Evolutionary conservation across 2,888 invertebrate species (phyloP).

Genomic region (Patella pellucida): DNA sequence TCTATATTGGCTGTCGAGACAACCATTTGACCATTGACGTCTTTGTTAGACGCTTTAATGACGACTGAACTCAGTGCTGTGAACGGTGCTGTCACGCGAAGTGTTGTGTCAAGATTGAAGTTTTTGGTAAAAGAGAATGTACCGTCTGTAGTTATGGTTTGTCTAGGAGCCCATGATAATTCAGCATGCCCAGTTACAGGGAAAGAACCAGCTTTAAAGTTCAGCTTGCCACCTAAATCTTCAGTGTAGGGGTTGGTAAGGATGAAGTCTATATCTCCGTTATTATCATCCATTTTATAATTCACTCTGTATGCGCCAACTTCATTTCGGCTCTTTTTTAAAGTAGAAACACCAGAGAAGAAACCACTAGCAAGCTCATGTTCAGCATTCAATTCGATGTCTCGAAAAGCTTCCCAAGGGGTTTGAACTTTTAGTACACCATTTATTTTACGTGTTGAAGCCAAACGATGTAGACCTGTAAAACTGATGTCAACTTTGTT

Average conservation of each 20-base stretch:
- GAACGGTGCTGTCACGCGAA: conserved; percentile 36
- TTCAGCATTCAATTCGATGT: conserved; percentile 38
- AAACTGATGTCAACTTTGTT: conserved; percentile 32
- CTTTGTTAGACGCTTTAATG: conserved; percentile 28
- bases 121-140: conserved; percentile 28
- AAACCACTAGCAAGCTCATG: conserved; percentile 45
- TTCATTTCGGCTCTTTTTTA: conserved; percentile 32
- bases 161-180: conserved; percentile 32
- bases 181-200: conserved; percentile 40
- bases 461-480: conserved; percentile 39
- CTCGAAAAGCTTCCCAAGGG: conserved; percentile 34
- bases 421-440: conserved; percentile 41
- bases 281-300: conserved; percentile 31
- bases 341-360: conserved; percentile 32
- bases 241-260: conserved; percentile 36
- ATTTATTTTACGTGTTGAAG: conserved; percentile 27
- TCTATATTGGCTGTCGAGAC: conserved; percentile 25
- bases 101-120: conserved; percentile 27
- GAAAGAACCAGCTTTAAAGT: conserved; percentile 32
- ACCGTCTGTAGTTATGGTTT: conserved; percentile 41
- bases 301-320: conserved; percentile 33
- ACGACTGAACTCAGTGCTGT: conserved; percentile 23
- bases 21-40: conserved; percentile 25
- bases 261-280: conserved; percentile 33
- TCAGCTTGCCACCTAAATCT: conserved; percentile 35